Percentiles rank a stretch among this genome's conserved stretches.
Conservation (phyloP, 1,140 invertebrate species). For the Cepaea nemoralis region DNA sequence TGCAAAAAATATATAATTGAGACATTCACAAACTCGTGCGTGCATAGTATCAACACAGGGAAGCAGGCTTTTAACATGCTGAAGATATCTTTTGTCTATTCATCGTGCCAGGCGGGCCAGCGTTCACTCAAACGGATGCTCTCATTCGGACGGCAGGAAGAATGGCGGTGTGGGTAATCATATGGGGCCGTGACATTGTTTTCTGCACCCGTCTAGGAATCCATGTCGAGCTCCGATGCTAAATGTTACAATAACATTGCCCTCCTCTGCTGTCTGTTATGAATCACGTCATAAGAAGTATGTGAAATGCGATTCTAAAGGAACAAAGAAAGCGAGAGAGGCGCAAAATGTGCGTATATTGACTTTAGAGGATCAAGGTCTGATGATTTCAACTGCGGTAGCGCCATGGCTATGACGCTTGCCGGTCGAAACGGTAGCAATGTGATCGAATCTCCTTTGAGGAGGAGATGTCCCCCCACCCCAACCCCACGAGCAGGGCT, state of each 20-base stretch:
- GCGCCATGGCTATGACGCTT: too few species aligned
- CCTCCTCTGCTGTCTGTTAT: neutral
- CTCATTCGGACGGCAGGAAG: neutral
- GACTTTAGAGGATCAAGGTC: neutral
- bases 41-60: neutral
- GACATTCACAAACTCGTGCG: neutral
- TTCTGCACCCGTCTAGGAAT: neutral
- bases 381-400: too few species aligned
- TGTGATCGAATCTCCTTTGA: too few species aligned
- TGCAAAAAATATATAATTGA: neutral
- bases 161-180: neutral
- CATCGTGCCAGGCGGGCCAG: neutral
- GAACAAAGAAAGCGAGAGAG: neutral
- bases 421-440: too few species aligned
- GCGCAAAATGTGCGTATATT: neutral
- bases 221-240: neutral
- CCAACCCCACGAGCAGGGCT: too few species aligned
- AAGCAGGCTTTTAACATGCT: conserved; percentile 10
- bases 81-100: neutral
- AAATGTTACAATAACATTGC: conserved; percentile 2
- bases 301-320: neutral
- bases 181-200: neutral
- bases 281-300: neutral
- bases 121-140: neutral
- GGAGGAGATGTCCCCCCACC: too few species aligned